Evolutionary conservation across 2,797 vertebrate species (phyloP).

Genomic region (Lepidocolaptes lacrymiger): DNA sequence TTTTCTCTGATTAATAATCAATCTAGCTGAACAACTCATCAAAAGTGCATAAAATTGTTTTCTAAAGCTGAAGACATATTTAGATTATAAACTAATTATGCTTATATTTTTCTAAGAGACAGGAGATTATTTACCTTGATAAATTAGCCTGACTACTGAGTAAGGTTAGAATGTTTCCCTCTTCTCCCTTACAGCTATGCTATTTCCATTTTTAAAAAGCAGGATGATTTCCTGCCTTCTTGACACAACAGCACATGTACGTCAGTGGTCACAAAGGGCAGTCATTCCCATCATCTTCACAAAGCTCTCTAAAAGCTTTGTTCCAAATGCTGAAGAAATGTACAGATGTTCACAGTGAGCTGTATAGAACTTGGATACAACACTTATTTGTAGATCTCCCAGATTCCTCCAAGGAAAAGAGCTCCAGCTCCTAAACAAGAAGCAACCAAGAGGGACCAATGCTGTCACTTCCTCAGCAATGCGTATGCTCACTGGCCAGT

Average conservation of each 20-base stretch:
- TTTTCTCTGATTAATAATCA: not conserved
- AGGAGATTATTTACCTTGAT: not conserved
- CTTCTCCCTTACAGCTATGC: not conserved
- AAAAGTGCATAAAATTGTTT: not conserved
- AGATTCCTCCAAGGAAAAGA: not conserved
- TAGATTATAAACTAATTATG: not conserved
- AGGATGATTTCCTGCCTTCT: not conserved
- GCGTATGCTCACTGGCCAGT: not conserved
- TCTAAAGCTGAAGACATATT: not conserved
- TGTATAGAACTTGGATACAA: not conserved
- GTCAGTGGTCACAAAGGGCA: fast-evolving
- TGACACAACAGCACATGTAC: not conserved
- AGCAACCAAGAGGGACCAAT: not conserved
- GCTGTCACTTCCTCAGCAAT: not conserved
- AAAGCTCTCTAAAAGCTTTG: not conserved
- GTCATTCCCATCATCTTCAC: not conserved
- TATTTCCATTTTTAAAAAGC: not conserved
- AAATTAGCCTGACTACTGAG: not conserved
- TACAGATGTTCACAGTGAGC: not conserved
- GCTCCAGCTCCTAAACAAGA: not conserved
- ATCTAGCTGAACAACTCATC: not conserved
- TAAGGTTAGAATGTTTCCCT: not conserved
- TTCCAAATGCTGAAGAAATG: not conserved
- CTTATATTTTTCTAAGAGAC: not conserved
- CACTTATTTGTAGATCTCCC: not conserved